Conservation (phyloP, 2,888 invertebrate genomes). For the Oeneis ivallda region DNA sequence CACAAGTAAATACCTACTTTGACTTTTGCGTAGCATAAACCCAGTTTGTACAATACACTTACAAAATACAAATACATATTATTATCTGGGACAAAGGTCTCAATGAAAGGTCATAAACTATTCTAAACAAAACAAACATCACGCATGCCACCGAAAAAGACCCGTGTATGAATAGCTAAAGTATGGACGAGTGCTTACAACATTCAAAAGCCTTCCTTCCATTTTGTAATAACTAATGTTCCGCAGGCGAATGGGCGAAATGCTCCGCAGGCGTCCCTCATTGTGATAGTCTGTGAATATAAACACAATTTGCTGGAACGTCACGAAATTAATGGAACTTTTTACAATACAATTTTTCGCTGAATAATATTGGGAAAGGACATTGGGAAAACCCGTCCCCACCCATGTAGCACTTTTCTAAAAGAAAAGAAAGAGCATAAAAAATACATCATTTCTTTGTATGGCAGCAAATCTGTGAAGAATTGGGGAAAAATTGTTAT, state of each 20-base stretch:
- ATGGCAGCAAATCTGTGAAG: too few species aligned
- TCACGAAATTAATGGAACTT: constrained; percentile 16
- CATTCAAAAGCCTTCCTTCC: constrained; percentile 2
- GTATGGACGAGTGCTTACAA: constrained; percentile 9
- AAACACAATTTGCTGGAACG: constrained; percentile 11
- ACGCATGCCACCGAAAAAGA: not conserved
- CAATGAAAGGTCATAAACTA: not conserved
- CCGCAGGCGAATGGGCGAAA: constrained; percentile 6
- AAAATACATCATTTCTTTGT: too few species aligned
- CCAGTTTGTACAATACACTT: too few species aligned
- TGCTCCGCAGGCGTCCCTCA: constrained; percentile 7
- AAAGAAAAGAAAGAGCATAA: not conserved
- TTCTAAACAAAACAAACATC: constrained; percentile 5
- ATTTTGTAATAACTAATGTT: constrained; percentile 19
- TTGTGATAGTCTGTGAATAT: constrained; percentile 14
- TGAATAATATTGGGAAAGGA: constrained; percentile 9
- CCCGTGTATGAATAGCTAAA: constrained; percentile 7
- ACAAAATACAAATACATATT: not conserved
- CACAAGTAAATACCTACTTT: too few species aligned
- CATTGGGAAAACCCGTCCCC: too few species aligned
- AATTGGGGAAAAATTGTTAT: too few species aligned
- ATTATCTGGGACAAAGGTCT: not conserved
- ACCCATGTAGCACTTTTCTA: too few species aligned
- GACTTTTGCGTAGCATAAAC: too few species aligned
- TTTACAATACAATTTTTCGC: constrained; percentile 10